Evolutionary conservation across 2,888 invertebrate genomes (phyloP), one percentile per base, ranked within the genome.

Genomic region (Sipha maydis): DNA sequence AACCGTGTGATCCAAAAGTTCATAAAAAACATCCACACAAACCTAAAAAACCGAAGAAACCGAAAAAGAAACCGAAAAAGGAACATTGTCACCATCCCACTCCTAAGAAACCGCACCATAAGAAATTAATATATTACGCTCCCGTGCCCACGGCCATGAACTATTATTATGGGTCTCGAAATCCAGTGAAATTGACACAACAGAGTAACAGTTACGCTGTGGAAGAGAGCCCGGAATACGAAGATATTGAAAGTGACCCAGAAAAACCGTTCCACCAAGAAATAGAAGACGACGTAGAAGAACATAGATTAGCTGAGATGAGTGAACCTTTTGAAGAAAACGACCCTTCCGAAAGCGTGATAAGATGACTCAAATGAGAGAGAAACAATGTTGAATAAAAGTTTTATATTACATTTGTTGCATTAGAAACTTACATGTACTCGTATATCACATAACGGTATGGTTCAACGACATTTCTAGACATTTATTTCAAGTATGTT

Each of bases 121-220:
- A 88, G 73, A 80, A 80, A 41, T 31, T 88, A 17, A 41, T 80
- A 31, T 88, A 88, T 34, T 88, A 88, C 61, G 79, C 86, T 3
- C 85, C 79, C 8, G 14, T 79, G 3, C 86, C 86, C n/a, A 75
- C 38, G 25, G 73, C 38, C 19, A 79, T 56, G 56, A 80, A 41
- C 38, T 54, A 80, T 61, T 75, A 48, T 80, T 84, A 83, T 4
- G 38, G 73, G 25, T 11, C 31, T 38, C 25, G 48, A 7, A n/a
- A 17, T 7, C 85, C 85, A 25, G 28, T 48, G 9, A 61, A 34
- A 25, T 4, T 75, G 28, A 5, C 73, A 3, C 21, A 21, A 11
- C 73, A 61, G 4, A 83, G 2, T 48, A 21, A 1, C 48, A 56
- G 9, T 38, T 84, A 89, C 48, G 41, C 1, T 7, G 56, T 79